Evolutionary conservation across 2,888 invertebrate species (phyloP).

Genomic region (Tetrapedia diversipes): DNA sequence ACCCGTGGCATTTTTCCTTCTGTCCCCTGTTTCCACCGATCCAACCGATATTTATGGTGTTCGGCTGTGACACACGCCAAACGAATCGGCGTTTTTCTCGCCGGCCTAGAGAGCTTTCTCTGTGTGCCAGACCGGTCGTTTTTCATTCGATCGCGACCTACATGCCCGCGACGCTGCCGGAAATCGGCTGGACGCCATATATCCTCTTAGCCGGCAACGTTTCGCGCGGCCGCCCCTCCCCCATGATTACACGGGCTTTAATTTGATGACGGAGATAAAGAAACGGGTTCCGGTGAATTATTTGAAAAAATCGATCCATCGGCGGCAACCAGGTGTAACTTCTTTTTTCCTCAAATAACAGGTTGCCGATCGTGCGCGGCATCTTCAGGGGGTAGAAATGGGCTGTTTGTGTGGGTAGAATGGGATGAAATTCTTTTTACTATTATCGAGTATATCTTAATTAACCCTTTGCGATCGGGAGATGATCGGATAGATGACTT

Average conservation of each 20-base stretch:
- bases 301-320: slow-evolving; percentile 30
- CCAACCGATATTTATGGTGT: slow-evolving; percentile 38
- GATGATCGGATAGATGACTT: too few relatives aligned
- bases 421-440: too few relatives aligned
- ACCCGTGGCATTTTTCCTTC: too few relatives aligned
- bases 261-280: slow-evolving; percentile 38
- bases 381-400: not conserved
- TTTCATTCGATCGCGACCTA: slow-evolving; percentile 45
- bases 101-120: slow-evolving; percentile 34
- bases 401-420: too few relatives aligned
- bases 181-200: slow-evolving; percentile 37
- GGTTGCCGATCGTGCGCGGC: not conserved
- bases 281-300: slow-evolving; percentile 15
- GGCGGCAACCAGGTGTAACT: not conserved
- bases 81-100: slow-evolving; percentile 41
- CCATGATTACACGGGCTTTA: slow-evolving; percentile 19
- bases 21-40: not conserved
- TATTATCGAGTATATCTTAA: too few relatives aligned
- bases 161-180: slow-evolving; percentile 38
- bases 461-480: too few relatives aligned
- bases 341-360: not conserved
- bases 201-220: slow-evolving; percentile 15
- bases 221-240: slow-evolving; percentile 15
- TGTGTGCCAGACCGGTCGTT: slow-evolving; percentile 29
- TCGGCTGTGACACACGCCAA: not conserved